Evolutionary conservation across 2,113 vertebrate species (phyloP).

Genomic region (Clarias batrachus): DNA sequence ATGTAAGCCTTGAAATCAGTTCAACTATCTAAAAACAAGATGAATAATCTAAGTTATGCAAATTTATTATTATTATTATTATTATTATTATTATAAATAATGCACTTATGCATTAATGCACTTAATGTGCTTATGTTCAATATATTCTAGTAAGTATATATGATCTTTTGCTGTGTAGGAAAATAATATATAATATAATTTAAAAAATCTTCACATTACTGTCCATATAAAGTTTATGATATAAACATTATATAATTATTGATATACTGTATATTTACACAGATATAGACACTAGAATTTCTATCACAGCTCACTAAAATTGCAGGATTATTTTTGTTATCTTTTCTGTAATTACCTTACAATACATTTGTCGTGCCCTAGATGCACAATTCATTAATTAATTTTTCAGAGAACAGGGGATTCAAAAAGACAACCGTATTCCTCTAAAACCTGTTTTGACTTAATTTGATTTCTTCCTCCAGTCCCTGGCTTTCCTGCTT

Average conservation of each 20-base stretch:
- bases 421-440: background rate
- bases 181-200: background rate
- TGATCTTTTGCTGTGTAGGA: background rate
- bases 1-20: background rate
- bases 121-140: background rate
- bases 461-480: background rate
- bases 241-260: background rate
- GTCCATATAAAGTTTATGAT: background rate
- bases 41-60: too few species aligned
- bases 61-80: too few species aligned
- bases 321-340: background rate
- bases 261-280: background rate
- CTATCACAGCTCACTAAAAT: background rate
- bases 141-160: background rate
- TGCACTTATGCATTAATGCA: too few species aligned
- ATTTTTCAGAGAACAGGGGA: background rate
- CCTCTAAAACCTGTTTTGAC: background rate
- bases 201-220: too few species aligned
- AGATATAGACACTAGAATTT: background rate
- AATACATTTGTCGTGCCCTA: background rate
- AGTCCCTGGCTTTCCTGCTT: constrained; percentile 29
- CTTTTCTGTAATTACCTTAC: background rate
- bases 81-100: too few species aligned
- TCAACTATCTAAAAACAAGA: background rate
- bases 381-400: background rate